phyloP scores from a whole-genome alignment of 2,797 vertebrate genomes.

The Spinus pinus region DNA sequence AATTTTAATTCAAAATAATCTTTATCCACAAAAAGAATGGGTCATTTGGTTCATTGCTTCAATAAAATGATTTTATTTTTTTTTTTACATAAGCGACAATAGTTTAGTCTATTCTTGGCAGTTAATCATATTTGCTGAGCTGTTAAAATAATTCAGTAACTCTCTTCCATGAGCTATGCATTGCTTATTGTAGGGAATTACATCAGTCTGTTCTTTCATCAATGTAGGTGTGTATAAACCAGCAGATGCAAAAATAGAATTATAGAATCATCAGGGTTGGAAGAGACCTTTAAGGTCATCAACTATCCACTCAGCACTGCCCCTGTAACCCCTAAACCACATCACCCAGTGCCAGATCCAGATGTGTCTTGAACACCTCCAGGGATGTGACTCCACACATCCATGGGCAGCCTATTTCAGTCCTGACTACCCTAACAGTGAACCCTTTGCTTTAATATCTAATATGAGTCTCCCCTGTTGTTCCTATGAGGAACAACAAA shows the following conservation, averaged over 20 bases:
- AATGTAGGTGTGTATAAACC: background rate
- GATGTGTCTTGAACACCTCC: background rate
- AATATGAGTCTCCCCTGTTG: background rate
- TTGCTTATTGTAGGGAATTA: background rate
- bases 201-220: background rate
- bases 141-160: background rate
- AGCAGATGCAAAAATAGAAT: background rate
- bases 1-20: constrained; percentile 19
- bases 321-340: background rate
- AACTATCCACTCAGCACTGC: background rate
- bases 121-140: background rate
- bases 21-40: background rate
- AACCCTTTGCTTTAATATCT: background rate
- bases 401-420: background rate
- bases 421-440: background rate
- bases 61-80: background rate
- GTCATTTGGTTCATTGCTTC: background rate
- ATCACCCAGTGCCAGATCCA: background rate
- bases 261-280: background rate
- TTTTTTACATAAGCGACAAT: background rate
- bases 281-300: background rate
- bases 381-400: background rate
- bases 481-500: background rate
- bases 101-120: background rate
- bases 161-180: background rate